A percentile compares a stretch with the other conserved stretches of the same genome.
Evolutionary conservation across 2,797 vertebrate genomes (phyloP).

Genomic region (Pyrocephalus nanus): DNA sequence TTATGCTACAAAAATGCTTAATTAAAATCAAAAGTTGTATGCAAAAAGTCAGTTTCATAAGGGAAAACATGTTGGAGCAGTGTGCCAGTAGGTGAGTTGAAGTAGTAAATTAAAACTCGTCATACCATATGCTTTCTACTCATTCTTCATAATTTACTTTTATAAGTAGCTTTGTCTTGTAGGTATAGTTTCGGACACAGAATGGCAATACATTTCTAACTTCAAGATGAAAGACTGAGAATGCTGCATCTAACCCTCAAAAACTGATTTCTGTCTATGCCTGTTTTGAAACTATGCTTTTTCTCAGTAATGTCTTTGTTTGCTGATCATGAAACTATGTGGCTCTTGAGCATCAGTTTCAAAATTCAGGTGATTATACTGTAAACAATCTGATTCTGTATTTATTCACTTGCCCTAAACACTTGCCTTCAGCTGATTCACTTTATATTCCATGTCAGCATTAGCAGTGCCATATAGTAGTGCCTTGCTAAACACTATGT

Average conservation of each 20-base stretch:
- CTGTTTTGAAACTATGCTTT: neutral
- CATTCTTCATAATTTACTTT: conserved; percentile 11
- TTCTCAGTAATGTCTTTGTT: neutral
- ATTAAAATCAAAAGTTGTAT: conserved; percentile 1
- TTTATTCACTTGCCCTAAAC: conserved; percentile 32
- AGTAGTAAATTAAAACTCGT: neutral
- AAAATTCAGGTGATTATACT: neutral
- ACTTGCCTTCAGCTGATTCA: conserved; percentile 18
- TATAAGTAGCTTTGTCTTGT: neutral
- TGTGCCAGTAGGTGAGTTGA: neutral
- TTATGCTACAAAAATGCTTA: neutral
- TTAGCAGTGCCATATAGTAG: neutral
- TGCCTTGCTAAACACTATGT: conserved; percentile 28
- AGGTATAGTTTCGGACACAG: neutral
- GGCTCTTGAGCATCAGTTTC: conserved; percentile 1
- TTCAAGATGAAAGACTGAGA: neutral
- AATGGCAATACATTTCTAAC: neutral
- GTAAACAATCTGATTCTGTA: neutral
- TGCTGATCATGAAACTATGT: neutral
- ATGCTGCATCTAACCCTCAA: neutral
- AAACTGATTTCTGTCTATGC: neutral
- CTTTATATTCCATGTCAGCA: conserved; percentile 40
- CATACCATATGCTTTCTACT: neutral
- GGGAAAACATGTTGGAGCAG: neutral
- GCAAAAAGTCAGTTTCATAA: neutral